Percentiles rank a stretch among this genome's conserved stretches.
Evolutionary conservation across 2,888 invertebrate species (phyloP).

Genomic region (Hypolimnas misippus): DNA sequence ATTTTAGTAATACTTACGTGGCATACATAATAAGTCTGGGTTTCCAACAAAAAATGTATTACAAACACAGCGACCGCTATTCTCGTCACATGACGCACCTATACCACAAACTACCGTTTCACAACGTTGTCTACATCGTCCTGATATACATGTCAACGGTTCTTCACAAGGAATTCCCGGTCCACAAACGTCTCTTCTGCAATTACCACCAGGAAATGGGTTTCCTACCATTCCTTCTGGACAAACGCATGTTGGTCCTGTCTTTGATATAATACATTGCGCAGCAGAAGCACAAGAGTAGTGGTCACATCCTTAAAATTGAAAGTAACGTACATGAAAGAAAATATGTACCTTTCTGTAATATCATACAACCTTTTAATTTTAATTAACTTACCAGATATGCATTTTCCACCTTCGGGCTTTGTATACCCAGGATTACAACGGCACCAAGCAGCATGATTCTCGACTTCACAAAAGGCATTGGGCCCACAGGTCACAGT

Average conservation of each 20-base stretch:
- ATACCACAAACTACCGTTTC: constrained; percentile 94
- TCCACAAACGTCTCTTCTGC: constrained; percentile 92
- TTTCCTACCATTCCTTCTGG: constrained; percentile 94
- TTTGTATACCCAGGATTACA: constrained; percentile 93
- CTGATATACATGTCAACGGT: constrained; percentile 92
- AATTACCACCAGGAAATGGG: constrained; percentile 95
- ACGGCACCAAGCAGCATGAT: constrained; percentile 94
- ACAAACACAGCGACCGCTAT: constrained; percentile 93
- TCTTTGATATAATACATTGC: constrained; percentile 92
- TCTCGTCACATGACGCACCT: constrained; percentile 92
- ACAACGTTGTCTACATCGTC: constrained; percentile 94
- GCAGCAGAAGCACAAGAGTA: constrained; percentile 92
- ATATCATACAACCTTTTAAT: background rate
- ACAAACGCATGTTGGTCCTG: constrained; percentile 95
- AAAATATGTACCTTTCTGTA: too few species aligned
- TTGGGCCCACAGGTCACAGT: constrained; percentile 91
- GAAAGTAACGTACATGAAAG: background rate
- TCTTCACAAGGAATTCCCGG: constrained; percentile 89
- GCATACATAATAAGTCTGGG: constrained; percentile 95
- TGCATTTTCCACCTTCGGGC: constrained; percentile 91
- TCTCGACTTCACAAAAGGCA: constrained; percentile 94
- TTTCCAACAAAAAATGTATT: constrained; percentile 95
- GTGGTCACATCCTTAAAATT: constrained; percentile 87
- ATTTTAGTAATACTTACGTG: constrained; percentile 87
- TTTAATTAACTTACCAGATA: constrained; percentile 85